Base-by-base conservation (phyloP, 2,888 invertebrate genomes). In the Eubasilissa splendida region DNA sequence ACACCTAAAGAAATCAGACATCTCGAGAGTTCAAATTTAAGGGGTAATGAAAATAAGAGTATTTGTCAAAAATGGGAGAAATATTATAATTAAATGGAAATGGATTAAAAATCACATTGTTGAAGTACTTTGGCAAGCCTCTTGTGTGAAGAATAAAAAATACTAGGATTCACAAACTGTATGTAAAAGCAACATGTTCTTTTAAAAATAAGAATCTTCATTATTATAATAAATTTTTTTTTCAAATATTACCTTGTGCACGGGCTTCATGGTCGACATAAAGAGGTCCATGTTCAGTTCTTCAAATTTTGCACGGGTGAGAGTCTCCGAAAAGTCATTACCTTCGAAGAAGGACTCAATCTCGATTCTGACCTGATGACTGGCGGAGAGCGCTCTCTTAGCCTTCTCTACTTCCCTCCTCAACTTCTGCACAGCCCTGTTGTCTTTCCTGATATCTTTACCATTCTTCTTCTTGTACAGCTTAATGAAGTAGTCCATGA, bases 401-500 rank as follows among this genome's bases (percentile, higher is more conserved):
- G 98, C 99, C 90, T 98, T 98, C 88, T 99, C 99, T 42, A 98
- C 98, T 90, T 98, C 99, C 88, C 98, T 95, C 89, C 98, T 94
- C 86, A 99, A 92, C 88, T 98, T 98, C 91, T 98, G 98, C 3
- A 98, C 96, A 82, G 98, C 97, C 83, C 98, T 93, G 90, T 96
- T 95, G 88, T 98, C 97, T 88, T 96, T 97, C 85, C 98, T 94
- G 88, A 98, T 96, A 87, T 99, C 98, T 90, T 98, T 98, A 88
- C 97, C 97, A 93, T 96, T 97, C 94, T 99, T 98, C 92, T 98
- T 98, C 92, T 99, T 98, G 93, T 97, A 97, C 87, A 99, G 89
- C 89, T 99, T 99, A 88, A 98, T 97, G 92, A 99, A 99, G 90
- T 99, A 97, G 86, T 99, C 98, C 97, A 99, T 98, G 4, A 99